Evolutionary conservation across 2,113 vertebrate species (phyloP), one percentile per base, ranked within the genome.

Genomic region (Gadus macrocephalus): DNA sequence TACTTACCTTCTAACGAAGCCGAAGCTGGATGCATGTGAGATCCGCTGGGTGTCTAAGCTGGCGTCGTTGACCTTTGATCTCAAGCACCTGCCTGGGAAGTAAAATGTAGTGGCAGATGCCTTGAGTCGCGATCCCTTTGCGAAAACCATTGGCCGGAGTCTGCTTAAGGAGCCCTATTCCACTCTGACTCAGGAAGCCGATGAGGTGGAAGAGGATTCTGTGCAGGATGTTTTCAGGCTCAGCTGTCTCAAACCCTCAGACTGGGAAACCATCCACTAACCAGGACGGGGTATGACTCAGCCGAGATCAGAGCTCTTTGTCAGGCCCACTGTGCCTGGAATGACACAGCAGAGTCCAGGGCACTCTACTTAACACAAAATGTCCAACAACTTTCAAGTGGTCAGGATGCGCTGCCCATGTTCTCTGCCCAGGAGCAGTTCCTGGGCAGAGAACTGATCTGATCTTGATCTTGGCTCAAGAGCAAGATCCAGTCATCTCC

Each of bases 1-100:
- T 22, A 68, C 62, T 28, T 75, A 69, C 60, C 49, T 77, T 3
- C 14, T 72, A 6, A 72, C 69, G 4, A 77, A 77, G 68, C 59
- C 62, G 1, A 78, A 71, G 61, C 62, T 56, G 0, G 61, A 71
- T n/a, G 62, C 38, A 28, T 64, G 42, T 53, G 35, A 64, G 28
- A 0, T 55, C 15, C 15, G 61, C 2, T 71, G 69, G 69, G 69
- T 71, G 19, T 58, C 62, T 56, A 64, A 71, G 17, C 69, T 76
- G 61, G 38, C 64, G 15, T 71, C 64, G 7, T 71, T 22, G 22
- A 28, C 28, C 2, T 77, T 71, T 60, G 62, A 72, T 17, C 49
- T 69, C 0, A 77, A 67, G 64, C 67, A 78, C 64, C 16, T 67
- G 2, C 56, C 76, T 17, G 67, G 64, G 2, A 71, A 69, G 22